Evolutionary conservation across 2,797 vertebrate species (phyloP).

Genomic region (Sorex maritimensis): DNA sequence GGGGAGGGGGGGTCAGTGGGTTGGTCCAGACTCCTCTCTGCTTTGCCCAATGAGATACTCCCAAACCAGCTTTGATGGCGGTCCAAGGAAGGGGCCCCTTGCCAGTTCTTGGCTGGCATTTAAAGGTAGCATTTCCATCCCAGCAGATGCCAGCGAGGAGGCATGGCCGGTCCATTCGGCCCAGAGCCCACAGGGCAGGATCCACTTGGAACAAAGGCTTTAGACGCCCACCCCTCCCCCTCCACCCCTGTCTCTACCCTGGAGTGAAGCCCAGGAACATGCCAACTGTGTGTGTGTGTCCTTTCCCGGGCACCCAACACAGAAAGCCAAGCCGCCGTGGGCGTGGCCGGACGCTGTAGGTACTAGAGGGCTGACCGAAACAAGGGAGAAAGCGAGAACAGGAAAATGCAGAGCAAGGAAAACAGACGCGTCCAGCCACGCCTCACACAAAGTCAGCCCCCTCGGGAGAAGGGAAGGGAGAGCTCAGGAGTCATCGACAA

Average conservation of each 20-base stretch:
- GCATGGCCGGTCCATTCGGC: background rate
- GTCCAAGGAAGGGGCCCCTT: conserved; percentile 15
- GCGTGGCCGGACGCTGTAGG: background rate
- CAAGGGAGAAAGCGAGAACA: background rate
- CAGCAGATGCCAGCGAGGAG: conserved; percentile 34
- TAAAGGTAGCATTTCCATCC: conserved; percentile 43
- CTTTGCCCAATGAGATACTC: conserved; percentile 37
- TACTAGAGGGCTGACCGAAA: background rate
- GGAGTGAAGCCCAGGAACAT: background rate
- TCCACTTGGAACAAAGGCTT: too few species aligned
- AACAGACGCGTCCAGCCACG: background rate
- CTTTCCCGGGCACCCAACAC: background rate
- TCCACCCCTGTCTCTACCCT: too few species aligned
- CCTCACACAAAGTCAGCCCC: background rate
- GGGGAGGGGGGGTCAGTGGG: background rate
- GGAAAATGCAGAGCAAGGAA: background rate
- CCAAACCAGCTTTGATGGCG: conserved; percentile 46
- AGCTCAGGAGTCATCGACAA: background rate
- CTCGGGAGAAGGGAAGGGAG: background rate
- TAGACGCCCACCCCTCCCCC: too few species aligned
- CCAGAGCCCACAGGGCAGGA: background rate
- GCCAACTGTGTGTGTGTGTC: background rate
- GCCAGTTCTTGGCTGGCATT: conserved; percentile 62
- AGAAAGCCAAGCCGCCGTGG: background rate
- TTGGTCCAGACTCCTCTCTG: background rate